Evolutionary conservation across 2,113 vertebrate genomes (phyloP).

Genomic region (Microtus oregoni): DNA sequence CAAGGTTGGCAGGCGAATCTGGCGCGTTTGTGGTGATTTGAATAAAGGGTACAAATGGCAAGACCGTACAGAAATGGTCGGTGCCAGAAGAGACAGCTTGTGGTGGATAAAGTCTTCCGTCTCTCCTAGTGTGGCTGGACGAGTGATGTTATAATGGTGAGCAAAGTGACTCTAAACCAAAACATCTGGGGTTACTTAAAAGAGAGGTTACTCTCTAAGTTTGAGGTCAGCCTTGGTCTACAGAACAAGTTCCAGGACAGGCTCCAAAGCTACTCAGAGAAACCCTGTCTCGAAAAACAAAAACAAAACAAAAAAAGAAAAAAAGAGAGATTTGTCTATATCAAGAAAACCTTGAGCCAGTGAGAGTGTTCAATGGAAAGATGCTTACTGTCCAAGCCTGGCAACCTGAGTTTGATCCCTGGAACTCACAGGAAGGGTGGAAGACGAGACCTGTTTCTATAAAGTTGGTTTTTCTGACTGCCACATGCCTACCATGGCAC

Average conservation of each 20-base stretch:
- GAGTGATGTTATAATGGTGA: background rate
- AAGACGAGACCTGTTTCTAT: background rate
- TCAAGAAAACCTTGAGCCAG: slow-evolving; percentile 10
- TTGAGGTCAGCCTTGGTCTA: too few species aligned
- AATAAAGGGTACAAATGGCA: background rate
- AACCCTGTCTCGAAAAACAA: too few species aligned
- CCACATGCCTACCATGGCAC: background rate
- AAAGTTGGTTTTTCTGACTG: background rate
- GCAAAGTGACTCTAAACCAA: background rate
- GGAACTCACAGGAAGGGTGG: background rate
- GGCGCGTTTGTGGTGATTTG: background rate
- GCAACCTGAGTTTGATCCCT: background rate
- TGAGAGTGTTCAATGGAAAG: background rate
- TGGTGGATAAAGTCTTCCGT: background rate
- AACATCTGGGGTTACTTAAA: background rate
- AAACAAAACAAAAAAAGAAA: too few species aligned
- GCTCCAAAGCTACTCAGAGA: too few species aligned
- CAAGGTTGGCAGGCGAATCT: too few species aligned
- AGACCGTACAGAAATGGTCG: background rate
- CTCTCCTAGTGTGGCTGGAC: background rate
- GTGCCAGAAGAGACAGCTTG: background rate
- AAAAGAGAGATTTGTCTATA: background rate
- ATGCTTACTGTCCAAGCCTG: background rate
- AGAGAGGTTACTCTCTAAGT: background rate
- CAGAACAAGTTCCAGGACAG: too few species aligned